Base-by-base conservation (phyloP, 2,888 invertebrate genomes). In the Parnassius orleans region DNA sequence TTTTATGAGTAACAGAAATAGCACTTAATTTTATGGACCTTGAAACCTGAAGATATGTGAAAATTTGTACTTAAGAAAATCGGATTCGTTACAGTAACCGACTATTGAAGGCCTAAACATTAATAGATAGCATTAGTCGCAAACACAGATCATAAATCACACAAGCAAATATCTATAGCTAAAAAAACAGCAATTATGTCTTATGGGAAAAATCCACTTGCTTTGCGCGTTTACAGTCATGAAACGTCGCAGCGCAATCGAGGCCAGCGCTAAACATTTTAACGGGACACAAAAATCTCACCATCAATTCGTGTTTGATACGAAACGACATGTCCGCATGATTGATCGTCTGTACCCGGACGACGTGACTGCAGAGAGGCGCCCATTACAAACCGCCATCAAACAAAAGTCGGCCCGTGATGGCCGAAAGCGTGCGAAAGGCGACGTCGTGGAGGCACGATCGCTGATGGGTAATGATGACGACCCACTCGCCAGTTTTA, bases 341-440 rank as follows among this genome's bases (percentile, higher is more conserved):
- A 72, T 72, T 67, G 72, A 72, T 72, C 66, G 67, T 59, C 51
- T 15, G 42, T 47, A 41, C 60, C 33, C 50, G 56, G 54, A 59
- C 71, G 66, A 72, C 77, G 76, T 77, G 75, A 75, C 76, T 69
- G 57, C 53, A 43, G 47, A 61, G 61, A 62, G 61, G 51, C 63
- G 52, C 51, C 65, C 74, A 73, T 78, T 75, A 73, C 68, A 70
- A 64, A 66, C 69, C 70, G 68, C 69, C 69, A 70, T 72, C 65
- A 65, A 60, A 65, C 68, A 65, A 65, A 63, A 64, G 58, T 60
- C 64, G 62, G 63, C 57, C 63, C 61, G 64, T 58, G 65, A 67
- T 68, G 63, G 47, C 59, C 58, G 61, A 65, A 56, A 54, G 64
- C 64, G 66, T 65, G 65, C 65, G 68, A 69, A 67, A 65, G 67